Evolutionary conservation across 2,888 invertebrate genomes (phyloP).

Genomic region (Drosophila ustulata): DNA sequence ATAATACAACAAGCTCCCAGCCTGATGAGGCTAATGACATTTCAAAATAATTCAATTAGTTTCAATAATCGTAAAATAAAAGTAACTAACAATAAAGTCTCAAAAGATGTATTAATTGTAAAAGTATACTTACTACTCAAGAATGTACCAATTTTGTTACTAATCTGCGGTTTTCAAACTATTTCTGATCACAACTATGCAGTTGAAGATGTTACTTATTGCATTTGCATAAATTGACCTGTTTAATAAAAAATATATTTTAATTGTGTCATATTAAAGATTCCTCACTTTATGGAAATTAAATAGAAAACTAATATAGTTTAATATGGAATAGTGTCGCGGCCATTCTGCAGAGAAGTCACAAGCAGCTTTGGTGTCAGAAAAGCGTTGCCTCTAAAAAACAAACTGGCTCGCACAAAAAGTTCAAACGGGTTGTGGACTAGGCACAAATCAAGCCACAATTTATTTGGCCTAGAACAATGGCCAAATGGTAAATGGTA

Average conservation of each 20-base stretch:
- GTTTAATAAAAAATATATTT: too few relatives aligned
- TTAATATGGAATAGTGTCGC: not conserved
- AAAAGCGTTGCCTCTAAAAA: conserved; percentile 5
- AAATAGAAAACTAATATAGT: not conserved
- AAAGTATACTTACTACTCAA: too few relatives aligned
- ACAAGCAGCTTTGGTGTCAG: conserved; percentile 34
- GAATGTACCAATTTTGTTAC: too few relatives aligned
- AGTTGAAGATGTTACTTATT: too few relatives aligned
- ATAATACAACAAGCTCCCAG: not conserved
- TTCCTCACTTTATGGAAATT: not conserved
- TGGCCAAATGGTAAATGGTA: conserved; percentile 60
- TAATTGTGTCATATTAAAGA: not conserved
- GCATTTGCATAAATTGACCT: too few relatives aligned
- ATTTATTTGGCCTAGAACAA: conserved; percentile 63
- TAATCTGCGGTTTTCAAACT: too few relatives aligned
- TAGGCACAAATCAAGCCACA: conserved; percentile 32
- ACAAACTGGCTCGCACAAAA: conserved; percentile 40
- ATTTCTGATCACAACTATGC: too few relatives aligned
- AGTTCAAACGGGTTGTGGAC: conserved; percentile 43
- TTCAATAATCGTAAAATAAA: too few relatives aligned
- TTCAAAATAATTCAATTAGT: too few relatives aligned
- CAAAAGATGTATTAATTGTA: too few relatives aligned
- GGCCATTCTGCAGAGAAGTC: not conserved
- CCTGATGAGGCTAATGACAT: not conserved
- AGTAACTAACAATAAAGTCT: too few relatives aligned